Evolutionary conservation across 2,113 vertebrate species (phyloP), one percentile per base, ranked within the genome.

Genomic region (Burhinus oedicnemus): DNA sequence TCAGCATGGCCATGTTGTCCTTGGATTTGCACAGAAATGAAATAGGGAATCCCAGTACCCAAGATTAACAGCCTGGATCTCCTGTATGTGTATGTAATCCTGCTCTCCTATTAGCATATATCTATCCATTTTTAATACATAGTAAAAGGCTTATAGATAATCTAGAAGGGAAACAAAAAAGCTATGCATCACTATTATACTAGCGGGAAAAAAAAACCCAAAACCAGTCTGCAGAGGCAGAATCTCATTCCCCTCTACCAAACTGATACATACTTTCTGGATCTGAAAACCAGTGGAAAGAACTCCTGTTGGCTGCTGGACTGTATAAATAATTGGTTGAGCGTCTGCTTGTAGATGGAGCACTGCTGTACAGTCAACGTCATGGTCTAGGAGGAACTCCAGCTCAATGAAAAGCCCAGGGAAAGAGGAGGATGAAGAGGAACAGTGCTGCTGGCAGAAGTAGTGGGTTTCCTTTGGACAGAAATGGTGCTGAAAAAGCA

Each of bases 271-370:
- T 74, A 15, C 51, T 86, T 86, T 52, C 27, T 75, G 80, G 42
- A 54, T 65, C 36, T 70, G 76, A 95, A 95, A 77, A 77, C 12
- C 3, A 1, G 27, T 83, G 58, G 49, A 54, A 45, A 66, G 38
- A 87, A 25, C 11, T 70, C 21, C 17, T 44, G 13, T 65, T 89
- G 76, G 72, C 64, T 91, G 27, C 54, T 92, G 80, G 87, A 83
- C 30, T 2, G 0, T 45, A 40, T 42, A 54, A 77, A 70, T 6
- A 62, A n/a, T 30, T 44, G 42, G 8, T 60, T 0, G 0, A 52
- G 19, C 3, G 8, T 52, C 40, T 90, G 40, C 45, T 70, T 80
- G 52, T 66, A 70, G 42, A 75, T 54, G 49, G 29, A 93, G 21
- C 80, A 38, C 38, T 76, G 26, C 61, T 32, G 30, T 45, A 23